Conservation (phyloP, 2,888 invertebrate species). For the Psococerastis gibbosa region DNA sequence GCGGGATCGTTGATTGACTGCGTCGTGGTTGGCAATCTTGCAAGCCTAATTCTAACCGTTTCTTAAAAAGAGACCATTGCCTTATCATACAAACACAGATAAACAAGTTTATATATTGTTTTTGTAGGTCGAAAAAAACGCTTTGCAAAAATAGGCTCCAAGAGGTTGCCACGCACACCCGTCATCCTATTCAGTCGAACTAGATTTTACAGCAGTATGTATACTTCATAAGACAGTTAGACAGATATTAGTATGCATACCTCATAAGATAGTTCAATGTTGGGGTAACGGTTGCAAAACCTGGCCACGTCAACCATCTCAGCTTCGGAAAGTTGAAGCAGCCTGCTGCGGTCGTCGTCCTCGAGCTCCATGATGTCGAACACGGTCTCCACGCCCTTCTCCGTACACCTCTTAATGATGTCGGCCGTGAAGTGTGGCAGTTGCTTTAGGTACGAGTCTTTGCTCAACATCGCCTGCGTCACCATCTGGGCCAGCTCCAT, state of each 20-base stretch:
- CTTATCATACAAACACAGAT: too few relatives aligned
- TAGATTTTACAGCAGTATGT: too few relatives aligned
- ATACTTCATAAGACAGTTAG: too few relatives aligned
- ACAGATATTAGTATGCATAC: not conserved
- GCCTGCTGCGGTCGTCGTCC: slow-evolving; percentile 64
- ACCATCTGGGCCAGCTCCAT: slow-evolving; percentile 99
- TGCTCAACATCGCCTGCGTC: slow-evolving; percentile 99
- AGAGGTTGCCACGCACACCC: too few relatives aligned
- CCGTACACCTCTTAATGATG: slow-evolving; percentile 75
- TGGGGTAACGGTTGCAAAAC: slow-evolving; percentile 98
- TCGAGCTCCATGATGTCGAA: slow-evolving; percentile 94
- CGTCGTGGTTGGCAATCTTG: too few relatives aligned
- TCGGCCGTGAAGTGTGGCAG: slow-evolving; percentile 86
- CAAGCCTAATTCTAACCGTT: too few relatives aligned
- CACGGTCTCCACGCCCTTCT: slow-evolving; percentile 79
- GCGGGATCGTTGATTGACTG: too few relatives aligned
- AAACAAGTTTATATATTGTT: too few relatives aligned
- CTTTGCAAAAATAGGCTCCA: too few relatives aligned
- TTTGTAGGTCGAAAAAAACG: too few relatives aligned
- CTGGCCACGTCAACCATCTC: slow-evolving; percentile 97
- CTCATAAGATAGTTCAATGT: slow-evolving; percentile 89
- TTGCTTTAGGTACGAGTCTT: slow-evolving; percentile 93
- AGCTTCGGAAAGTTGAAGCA: slow-evolving; percentile 57
- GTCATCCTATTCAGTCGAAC: too few relatives aligned
- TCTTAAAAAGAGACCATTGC: too few relatives aligned